phyloP scores from a whole-genome alignment of 2,113 vertebrate species.

The Heteronetta atricapilla region DNA sequence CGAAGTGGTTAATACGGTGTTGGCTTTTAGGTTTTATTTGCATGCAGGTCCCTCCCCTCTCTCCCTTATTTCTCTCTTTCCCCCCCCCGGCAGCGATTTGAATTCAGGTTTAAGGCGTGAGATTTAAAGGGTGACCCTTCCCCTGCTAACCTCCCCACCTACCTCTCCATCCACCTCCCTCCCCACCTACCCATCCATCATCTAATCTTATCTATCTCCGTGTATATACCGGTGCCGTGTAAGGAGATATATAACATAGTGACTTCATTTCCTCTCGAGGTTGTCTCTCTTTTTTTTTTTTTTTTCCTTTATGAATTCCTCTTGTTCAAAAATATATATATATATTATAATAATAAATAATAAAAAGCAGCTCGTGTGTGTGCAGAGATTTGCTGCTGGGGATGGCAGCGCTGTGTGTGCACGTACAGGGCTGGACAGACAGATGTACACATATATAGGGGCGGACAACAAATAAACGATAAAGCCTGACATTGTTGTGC shows the following conservation, averaged over 20 bases:
- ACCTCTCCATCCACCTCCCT: background rate
- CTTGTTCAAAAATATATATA: background rate
- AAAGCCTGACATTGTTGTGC: background rate
- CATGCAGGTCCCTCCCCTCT: background rate
- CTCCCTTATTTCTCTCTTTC: background rate
- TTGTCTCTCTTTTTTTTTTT: background rate
- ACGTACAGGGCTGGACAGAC: background rate
- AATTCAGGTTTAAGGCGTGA: background rate
- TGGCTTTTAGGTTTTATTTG: background rate
- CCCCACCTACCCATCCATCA: conserved; percentile 40
- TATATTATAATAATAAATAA: background rate
- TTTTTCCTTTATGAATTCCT: background rate
- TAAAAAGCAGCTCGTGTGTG: background rate
- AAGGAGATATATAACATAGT: background rate
- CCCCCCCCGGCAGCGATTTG: background rate
- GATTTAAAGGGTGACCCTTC: conserved; percentile 6
- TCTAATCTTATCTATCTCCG: background rate
- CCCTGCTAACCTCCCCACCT: background rate
- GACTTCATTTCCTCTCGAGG: background rate
- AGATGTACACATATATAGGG: background rate
- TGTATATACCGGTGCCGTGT: background rate
- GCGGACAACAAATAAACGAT: background rate
- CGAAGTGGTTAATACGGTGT: background rate
- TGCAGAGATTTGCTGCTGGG: background rate
- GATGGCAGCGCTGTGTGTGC: background rate